Percentiles rank a stretch among this genome's conserved stretches.
phyloP scores from a whole-genome alignment of 2,888 invertebrate species.

The Scaptomyza caliginosa region DNA sequence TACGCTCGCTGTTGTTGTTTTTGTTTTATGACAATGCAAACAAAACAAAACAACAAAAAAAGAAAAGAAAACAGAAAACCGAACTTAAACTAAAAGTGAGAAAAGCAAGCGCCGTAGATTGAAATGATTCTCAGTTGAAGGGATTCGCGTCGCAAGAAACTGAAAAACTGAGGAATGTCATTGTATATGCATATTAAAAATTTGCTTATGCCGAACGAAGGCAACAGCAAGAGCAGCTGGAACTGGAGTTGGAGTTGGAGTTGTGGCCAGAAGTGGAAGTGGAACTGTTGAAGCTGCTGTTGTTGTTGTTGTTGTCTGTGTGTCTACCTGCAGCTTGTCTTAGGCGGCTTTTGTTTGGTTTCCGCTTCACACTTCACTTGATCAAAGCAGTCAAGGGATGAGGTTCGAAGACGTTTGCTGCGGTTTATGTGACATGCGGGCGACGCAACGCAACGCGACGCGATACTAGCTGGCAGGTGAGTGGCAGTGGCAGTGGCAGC shows the following conservation, averaged over 20 bases:
- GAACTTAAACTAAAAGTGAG: slow-evolving; percentile 49
- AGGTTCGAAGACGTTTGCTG: slow-evolving; percentile 41
- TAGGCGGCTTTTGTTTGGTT: slow-evolving; percentile 76
- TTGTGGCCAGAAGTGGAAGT: slow-evolving; percentile 13
- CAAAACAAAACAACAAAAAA: slow-evolving; percentile 23
- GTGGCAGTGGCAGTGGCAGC: slow-evolving; percentile 53
- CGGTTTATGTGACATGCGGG: slow-evolving; percentile 78
- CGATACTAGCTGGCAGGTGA: slow-evolving; percentile 70
- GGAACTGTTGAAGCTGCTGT: slow-evolving; percentile 18
- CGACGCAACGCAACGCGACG: slow-evolving; percentile 50
- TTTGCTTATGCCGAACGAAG: slow-evolving; percentile 60
- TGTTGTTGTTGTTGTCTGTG: slow-evolving; percentile 3
- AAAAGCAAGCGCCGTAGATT: slow-evolving; percentile 69
- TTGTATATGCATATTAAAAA: slow-evolving; percentile 71
- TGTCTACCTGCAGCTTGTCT: slow-evolving; percentile 70
- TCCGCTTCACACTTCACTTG: slow-evolving; percentile 79
- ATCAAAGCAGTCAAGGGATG: slow-evolving; percentile 17
- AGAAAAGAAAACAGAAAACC: slow-evolving; percentile 1
- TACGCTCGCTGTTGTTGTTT: slow-evolving; percentile 31
- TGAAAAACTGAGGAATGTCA: slow-evolving; percentile 45
- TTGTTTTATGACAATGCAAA: slow-evolving; percentile 58
- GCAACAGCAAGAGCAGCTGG: slow-evolving; percentile 4
- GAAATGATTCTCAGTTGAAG: slow-evolving; percentile 30
- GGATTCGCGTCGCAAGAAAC: slow-evolving; percentile 27
- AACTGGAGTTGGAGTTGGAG: slow-evolving; percentile 7